Conservation (phyloP, 2,113 vertebrate species). For the Cephalopterus ornatus region DNA sequence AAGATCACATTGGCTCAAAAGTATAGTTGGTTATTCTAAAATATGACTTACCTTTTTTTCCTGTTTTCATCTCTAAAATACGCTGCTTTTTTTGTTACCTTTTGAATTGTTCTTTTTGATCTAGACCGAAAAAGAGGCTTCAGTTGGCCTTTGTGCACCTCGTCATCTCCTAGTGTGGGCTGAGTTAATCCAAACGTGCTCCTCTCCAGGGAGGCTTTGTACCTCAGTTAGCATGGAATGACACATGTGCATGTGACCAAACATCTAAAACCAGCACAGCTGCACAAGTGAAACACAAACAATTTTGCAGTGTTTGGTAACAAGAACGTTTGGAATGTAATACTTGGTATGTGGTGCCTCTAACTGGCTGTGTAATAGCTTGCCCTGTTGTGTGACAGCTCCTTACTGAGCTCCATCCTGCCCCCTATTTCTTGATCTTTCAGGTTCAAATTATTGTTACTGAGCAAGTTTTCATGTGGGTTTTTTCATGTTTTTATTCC, state of each 20-base stretch:
- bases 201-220: not conserved
- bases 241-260: not conserved
- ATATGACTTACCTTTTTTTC: not conserved
- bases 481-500: not conserved
- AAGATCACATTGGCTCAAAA: not conserved
- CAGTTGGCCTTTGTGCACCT: not conserved
- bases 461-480: not conserved
- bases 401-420: not conserved
- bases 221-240: accelerated
- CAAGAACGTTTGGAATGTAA: not conserved
- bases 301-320: not conserved
- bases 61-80: not conserved
- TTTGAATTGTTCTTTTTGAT: not conserved
- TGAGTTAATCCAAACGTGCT: not conserved
- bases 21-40: not conserved
- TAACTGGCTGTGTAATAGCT: not conserved
- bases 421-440: not conserved
- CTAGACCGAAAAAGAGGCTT: not conserved
- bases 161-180: not conserved
- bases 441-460: not conserved
- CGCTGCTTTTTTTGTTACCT: not conserved
- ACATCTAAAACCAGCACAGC: slow-evolving; percentile 3
- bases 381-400: not conserved
- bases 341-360: not conserved
- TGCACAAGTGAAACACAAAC: not conserved